Evolutionary conservation across 2,888 invertebrate species (phyloP), one percentile per base, ranked within the genome.

Genomic region (Drosophila phalerata): DNA sequence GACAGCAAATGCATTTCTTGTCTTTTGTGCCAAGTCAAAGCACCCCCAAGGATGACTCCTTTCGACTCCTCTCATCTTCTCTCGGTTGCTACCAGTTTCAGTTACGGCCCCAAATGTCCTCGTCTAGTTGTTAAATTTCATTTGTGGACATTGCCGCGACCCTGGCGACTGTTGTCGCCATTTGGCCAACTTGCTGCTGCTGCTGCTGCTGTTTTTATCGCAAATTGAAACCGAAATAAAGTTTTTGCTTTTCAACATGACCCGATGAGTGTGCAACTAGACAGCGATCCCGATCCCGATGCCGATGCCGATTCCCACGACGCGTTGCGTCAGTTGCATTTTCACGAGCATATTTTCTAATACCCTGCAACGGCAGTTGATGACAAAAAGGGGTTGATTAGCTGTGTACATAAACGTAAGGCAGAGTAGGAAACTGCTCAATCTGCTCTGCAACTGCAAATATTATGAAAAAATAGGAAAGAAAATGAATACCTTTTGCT

Each of bases 181-280:
- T 67, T 73, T 72, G 78, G 74, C 62, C 66, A 70, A 67, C 60
- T 76, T 72, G 56, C 73, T 55, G 78, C 81, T 60, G 80, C 76
- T 72, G 56, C 73, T 55, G 78, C 81, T 60, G 80, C 76, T 81
- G 84, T 81, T 85, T 88, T 86, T 84, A 79, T 85, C 81, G 67
- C 87, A 85, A 85, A 85, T 85, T 85, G 86, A 84, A 88, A 88
- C 75, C 73, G 84, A 88, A 88, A 86, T 79, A 88, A 81, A 85
- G 79, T 86, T 84, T 78, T 79, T 80, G 67, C 76, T 56, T 69
- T 55, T 15, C 22, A 37, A 55, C 42, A 43, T 49, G 9, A 32
- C 34, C 47, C 60, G 52, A 28, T 55, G 49, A 57, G 28, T 63
- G n/a, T 37, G 56, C 74, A 55, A 61, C 66, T 56, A 49, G 57